phyloP scores from a whole-genome alignment of 2,113 vertebrate species.

The Entomyzon cyanotis region DNA sequence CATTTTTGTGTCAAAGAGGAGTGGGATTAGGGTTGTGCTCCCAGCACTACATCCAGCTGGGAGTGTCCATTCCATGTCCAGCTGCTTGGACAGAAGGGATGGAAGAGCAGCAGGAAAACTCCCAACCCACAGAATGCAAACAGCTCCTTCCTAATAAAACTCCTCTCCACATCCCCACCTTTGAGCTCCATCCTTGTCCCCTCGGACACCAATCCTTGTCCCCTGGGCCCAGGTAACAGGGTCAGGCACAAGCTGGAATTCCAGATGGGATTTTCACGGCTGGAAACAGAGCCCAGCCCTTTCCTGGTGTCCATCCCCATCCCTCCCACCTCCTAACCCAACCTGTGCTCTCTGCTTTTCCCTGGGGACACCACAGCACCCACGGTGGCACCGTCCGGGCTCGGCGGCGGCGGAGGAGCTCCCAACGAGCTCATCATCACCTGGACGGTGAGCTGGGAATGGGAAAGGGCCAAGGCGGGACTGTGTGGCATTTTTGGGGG shows the following conservation, averaged over 20 bases:
- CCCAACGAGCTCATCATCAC: constrained; percentile 89
- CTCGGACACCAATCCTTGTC: background rate
- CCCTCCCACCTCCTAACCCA: background rate
- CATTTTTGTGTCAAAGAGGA: background rate
- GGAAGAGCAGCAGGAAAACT: background rate
- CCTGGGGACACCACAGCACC: constrained; percentile 77
- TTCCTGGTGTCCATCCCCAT: background rate
- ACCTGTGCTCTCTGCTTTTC: background rate
- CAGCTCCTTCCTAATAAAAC: background rate
- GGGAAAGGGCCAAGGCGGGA: background rate
- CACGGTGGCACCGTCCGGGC: constrained; percentile 92
- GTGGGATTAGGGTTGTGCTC: background rate
- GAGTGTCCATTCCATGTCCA: background rate
- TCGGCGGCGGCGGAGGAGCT: constrained; percentile 91
- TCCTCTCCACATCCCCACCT: background rate
- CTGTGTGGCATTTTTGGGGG: fast-evolving
- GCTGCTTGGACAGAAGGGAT: background rate
- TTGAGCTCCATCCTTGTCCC: background rate
- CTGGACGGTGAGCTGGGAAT: constrained; percentile 86
- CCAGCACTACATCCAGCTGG: background rate
- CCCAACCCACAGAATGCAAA: background rate
- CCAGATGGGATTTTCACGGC: background rate
- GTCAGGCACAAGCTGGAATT: background rate
- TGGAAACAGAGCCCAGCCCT: background rate
- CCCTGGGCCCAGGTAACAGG: background rate